Conservation (phyloP, 2,888 invertebrate genomes). For the Phortica magna region DNA sequence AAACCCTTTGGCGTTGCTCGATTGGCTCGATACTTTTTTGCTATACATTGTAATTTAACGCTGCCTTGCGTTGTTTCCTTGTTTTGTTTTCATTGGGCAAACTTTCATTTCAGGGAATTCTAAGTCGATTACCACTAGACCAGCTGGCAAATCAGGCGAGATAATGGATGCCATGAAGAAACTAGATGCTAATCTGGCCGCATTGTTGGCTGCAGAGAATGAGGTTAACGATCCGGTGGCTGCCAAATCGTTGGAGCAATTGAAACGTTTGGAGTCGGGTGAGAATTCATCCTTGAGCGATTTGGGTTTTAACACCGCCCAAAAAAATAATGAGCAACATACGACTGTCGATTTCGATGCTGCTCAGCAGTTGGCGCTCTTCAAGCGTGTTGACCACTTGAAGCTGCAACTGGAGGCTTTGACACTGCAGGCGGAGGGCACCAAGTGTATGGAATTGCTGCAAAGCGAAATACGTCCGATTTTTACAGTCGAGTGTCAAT, state of each 20-base stretch:
- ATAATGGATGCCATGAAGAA: slow-evolving; percentile 75
- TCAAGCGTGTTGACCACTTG: slow-evolving; percentile 62
- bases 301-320: background rate
- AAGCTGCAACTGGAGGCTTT: slow-evolving; percentile 71
- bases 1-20: background rate
- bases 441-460: slow-evolving; percentile 70
- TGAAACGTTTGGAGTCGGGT: slow-evolving; percentile 42
- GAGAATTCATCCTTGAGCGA: slow-evolving; percentile 10
- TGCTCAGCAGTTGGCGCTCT: slow-evolving; percentile 57
- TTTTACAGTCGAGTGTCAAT: slow-evolving; percentile 73
- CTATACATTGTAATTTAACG: background rate
- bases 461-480: slow-evolving; percentile 72
- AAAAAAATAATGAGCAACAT: background rate
- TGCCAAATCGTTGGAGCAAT: slow-evolving; percentile 56
- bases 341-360: slow-evolving; percentile 39
- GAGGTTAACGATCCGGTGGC: slow-evolving; percentile 31
- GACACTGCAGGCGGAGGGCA: slow-evolving; percentile 72
- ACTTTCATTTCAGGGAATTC: slow-evolving; percentile 10
- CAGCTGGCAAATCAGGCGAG: slow-evolving; percentile 64
- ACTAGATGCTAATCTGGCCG: slow-evolving; percentile 71
- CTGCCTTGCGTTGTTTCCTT: background rate
- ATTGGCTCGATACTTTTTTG: background rate
- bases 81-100: background rate
- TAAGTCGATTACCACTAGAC: slow-evolving; percentile 36
- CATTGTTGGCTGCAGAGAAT: slow-evolving; percentile 65